Conservation (phyloP, 2,113 vertebrate genomes). For the Mus pahari region DNA sequence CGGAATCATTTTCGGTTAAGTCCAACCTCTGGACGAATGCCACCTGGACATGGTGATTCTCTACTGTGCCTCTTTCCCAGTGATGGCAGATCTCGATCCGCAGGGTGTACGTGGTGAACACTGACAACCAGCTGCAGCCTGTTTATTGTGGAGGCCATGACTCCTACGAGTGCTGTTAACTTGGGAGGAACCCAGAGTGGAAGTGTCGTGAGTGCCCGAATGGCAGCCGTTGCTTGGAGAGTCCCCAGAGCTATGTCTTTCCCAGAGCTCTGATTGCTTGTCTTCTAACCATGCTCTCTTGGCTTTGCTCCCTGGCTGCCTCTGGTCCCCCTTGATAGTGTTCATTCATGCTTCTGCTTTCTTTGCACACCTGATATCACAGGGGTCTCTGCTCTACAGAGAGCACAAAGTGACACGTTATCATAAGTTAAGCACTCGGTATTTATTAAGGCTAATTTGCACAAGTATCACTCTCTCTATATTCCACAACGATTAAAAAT, state of each 20-base stretch:
- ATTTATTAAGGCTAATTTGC: background rate
- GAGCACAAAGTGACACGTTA: background rate
- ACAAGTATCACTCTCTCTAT: background rate
- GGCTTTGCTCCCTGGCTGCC: background rate
- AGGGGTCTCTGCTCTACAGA: background rate
- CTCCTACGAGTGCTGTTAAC: background rate
- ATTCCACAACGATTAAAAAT: background rate
- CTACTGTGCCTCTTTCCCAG: background rate
- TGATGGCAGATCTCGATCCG: background rate
- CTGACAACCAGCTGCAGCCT: background rate
- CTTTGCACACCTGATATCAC: background rate
- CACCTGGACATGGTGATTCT: background rate
- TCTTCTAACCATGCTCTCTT: fast-evolving
- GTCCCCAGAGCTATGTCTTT: too few species aligned
- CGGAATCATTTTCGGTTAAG: background rate
- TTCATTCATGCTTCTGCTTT: background rate
- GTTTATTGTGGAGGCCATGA: background rate
- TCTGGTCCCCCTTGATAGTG: background rate
- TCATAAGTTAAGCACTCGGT: background rate
- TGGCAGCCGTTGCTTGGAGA: background rate
- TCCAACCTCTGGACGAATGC: background rate
- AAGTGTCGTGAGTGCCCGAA: background rate
- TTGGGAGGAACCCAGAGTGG: background rate
- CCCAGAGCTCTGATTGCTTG: background rate
- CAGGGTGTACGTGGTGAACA: too few species aligned